Percentiles rank a stretch among this genome's conserved stretches.
Evolutionary conservation across 2,888 invertebrate species (phyloP).

Genomic region (Litoditis marina): DNA sequence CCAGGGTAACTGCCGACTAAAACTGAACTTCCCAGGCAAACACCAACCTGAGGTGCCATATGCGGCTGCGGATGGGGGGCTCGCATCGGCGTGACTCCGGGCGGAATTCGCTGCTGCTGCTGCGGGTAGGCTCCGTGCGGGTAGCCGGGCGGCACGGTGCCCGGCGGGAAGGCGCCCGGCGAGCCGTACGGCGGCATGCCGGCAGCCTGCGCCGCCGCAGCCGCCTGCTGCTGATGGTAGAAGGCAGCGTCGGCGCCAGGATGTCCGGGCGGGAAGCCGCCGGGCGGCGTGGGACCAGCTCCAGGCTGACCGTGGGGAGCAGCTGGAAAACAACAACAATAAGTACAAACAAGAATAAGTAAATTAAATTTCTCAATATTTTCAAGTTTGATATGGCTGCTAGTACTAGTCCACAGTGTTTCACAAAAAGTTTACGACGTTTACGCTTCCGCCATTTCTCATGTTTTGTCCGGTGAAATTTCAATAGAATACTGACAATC

Average conservation of each 20-base stretch:
- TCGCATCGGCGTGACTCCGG: constrained; percentile 29
- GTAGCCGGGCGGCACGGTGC: constrained; percentile 29
- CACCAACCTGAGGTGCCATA: constrained; percentile 16
- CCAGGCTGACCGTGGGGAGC: constrained; percentile 19
- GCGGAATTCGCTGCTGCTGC: constrained; percentile 5
- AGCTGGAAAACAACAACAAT: constrained; percentile 2
- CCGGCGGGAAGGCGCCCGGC: constrained; percentile 9
- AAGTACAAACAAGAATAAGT: no score
- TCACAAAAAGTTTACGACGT: no score
- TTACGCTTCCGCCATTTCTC: no score
- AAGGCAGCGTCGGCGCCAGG: background rate
- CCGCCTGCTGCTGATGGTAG: background rate
- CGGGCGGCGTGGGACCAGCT: constrained; percentile 17
- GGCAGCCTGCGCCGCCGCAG: background rate
- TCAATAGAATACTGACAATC: no score
- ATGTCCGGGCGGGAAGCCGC: constrained; percentile 6
- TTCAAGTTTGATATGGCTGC: no score
- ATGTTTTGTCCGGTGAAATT: no score
- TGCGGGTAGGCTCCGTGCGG: constrained; percentile 14
- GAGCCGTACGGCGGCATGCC: constrained; percentile 3
- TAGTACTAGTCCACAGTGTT: no score
- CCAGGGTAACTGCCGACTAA: no score
- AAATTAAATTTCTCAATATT: no score
- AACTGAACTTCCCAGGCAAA: no score
- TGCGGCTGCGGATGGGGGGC: constrained; percentile 36